Conservation (phyloP, 1,140 invertebrate species). For the Berghia stephanieae region DNA sequence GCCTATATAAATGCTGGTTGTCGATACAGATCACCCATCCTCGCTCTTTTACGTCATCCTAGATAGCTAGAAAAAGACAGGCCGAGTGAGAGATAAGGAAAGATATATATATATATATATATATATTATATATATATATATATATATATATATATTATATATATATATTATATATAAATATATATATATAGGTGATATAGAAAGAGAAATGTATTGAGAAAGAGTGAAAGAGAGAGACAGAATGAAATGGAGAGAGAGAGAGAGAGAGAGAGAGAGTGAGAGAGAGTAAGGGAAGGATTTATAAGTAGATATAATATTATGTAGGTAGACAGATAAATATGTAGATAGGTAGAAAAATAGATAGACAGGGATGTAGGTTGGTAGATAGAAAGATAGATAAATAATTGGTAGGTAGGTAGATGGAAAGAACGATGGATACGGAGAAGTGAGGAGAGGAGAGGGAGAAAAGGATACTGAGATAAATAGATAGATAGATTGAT, state of each 20-base stretch:
- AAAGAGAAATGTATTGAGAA: no score
- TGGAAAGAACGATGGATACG: background rate
- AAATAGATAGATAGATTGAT: background rate
- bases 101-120: background rate
- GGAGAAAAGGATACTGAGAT: background rate
- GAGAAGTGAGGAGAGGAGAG: background rate
- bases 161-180: no score
- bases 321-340: background rate
- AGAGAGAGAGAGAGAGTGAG: background rate
- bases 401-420: background rate
- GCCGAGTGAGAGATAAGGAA: background rate
- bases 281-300: background rate
- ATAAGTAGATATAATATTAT: background rate
- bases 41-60: background rate
- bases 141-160: background rate
- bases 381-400: background rate
- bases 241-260: no score
- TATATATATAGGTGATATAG: no score
- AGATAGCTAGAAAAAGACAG: background rate
- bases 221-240: no score
- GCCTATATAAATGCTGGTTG: no score
- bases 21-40: no score
- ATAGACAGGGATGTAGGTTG: background rate
- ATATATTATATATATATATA: background rate
- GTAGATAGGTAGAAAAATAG: conserved; percentile 4